A percentile compares a stretch with the other conserved stretches of the same genome.
Conservation (phyloP, 2,888 invertebrate genomes). For the Xestia sexstrigata region DNA sequence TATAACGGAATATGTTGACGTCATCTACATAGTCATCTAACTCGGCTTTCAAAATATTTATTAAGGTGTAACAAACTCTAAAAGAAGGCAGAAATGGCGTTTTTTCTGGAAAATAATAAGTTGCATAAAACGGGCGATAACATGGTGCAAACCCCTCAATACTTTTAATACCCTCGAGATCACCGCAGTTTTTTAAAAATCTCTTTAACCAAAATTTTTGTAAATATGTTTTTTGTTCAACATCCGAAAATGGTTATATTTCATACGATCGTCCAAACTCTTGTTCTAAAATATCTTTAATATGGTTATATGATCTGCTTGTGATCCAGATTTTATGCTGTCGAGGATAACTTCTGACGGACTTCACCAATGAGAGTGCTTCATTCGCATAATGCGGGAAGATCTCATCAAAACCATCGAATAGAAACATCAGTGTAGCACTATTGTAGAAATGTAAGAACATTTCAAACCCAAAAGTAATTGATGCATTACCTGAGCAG, state of each 20-base stretch:
- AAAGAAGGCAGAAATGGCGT: not conserved
- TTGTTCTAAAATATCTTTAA: constrained; percentile 8
- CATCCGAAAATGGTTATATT: not conserved
- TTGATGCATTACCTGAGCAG: not conserved
- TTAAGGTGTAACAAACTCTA: not conserved
- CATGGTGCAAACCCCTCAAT: not conserved
- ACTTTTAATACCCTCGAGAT: not conserved
- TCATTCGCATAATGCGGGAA: not conserved
- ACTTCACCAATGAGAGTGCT: not conserved
- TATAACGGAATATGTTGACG: not conserved
- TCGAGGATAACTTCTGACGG: not conserved
- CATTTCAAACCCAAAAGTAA: constrained; percentile 3
- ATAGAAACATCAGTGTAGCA: constrained; percentile 7
- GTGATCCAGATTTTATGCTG: constrained; percentile 20
- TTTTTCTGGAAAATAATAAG: not conserved
- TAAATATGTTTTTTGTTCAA: not conserved
- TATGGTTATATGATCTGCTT: constrained; percentile 2
- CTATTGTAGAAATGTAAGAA: constrained; percentile 7
- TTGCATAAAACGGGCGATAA: not conserved
- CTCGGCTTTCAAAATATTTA: not conserved
- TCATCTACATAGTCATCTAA: not conserved
- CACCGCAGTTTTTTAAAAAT: not conserved
- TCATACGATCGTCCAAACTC: constrained; percentile 4
- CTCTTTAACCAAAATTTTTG: not conserved
- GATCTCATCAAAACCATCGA: constrained; percentile 11